These are phyloP conservation scores for Lucinisca nassula DNA, from an alignment of 2,888 invertebrate genomes.

Conservation along the genomic window DNA sequence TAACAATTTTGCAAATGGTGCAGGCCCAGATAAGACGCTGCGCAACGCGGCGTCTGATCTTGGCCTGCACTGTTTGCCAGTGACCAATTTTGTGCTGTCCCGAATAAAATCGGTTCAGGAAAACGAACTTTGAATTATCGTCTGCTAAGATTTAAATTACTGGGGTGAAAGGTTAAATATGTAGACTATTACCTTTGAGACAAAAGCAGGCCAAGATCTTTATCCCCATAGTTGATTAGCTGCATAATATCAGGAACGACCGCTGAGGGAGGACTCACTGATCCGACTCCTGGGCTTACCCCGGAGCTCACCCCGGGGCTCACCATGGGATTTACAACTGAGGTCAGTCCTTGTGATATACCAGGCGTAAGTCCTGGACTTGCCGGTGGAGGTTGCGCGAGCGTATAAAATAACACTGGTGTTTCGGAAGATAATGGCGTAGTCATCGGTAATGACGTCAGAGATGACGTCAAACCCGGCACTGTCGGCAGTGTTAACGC, in stretches of 20 bases:
- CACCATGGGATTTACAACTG: conserved; percentile 15
- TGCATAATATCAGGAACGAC: conserved; percentile 75
- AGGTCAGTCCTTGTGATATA: conserved; percentile 13
- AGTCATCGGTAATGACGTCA: conserved; percentile 46
- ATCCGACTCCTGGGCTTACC: conserved; percentile 61
- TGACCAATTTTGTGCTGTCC: no score
- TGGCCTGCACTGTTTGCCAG: no score
- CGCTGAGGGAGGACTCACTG: conserved; percentile 50
- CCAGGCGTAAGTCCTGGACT: conserved; percentile 60
- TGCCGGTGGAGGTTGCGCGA: conserved; percentile 66
- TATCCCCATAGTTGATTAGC: conserved; percentile 78
- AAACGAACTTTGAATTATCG: no score
- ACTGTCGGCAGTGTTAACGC: conserved; percentile 23
- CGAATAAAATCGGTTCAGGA: no score
- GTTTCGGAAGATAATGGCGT: conserved; percentile 39
- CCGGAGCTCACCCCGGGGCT: conserved; percentile 46
- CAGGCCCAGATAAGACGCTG: no score
- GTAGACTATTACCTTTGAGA: conserved; percentile 77
- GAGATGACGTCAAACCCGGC: conserved; percentile 35
- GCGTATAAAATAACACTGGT: conserved; percentile 68
- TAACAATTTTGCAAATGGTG: no score
- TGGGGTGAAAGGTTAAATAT: no score
- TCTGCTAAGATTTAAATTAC: no score
- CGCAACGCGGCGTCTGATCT: no score
- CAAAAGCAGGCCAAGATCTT: conserved; percentile 80